These are phyloP conservation scores for Drosophila parvula DNA, from an alignment of 1,140 invertebrate species.

Conservation along the genomic window DNA sequence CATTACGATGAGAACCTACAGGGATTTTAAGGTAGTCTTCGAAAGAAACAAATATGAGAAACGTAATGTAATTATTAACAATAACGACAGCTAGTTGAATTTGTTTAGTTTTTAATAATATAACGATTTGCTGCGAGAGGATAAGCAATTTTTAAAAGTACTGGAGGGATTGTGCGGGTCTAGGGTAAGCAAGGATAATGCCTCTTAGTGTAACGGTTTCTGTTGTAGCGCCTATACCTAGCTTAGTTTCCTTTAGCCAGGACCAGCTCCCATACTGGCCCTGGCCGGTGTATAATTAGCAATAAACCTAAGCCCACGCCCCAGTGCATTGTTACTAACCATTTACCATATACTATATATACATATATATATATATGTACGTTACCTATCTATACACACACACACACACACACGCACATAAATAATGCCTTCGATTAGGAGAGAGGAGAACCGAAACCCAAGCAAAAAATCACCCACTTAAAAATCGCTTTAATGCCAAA, in stretches of 20 bases:
- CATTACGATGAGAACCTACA: conserved; percentile 78
- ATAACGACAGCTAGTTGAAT: conserved; percentile 63
- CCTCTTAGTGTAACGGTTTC: conserved; percentile 81
- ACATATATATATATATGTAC: conserved; percentile 19
- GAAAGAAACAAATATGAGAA: conserved; percentile 52
- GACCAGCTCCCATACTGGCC: conserved; percentile 16
- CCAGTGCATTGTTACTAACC: conserved; percentile 63
- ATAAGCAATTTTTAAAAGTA: conserved; percentile 73
- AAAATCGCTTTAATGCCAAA: conserved; percentile 75
- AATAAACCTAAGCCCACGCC: conserved; percentile 48
- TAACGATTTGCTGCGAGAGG: conserved; percentile 54
- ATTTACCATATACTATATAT: conserved; percentile 23
- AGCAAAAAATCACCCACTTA: conserved; percentile 60
- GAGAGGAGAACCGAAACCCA: conserved; percentile 26
- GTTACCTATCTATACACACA: conserved; percentile 48
- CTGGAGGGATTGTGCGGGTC: conserved; percentile 68
- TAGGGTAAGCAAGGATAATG: conserved; percentile 66
- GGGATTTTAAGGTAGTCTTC: conserved; percentile 83
- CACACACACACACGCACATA: conserved; percentile 31
- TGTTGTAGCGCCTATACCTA: conserved; percentile 67
- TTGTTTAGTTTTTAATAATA: conserved; percentile 67
- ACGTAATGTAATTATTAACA: conserved; percentile 56
- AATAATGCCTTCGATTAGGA: conserved; percentile 50
- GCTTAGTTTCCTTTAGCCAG: conserved; percentile 69
- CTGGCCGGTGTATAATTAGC: conserved; percentile 54